These are phyloP conservation scores for Copidosoma floridanum DNA, from an alignment of 1,140 invertebrate species.

Conservation along the genomic window DNA sequence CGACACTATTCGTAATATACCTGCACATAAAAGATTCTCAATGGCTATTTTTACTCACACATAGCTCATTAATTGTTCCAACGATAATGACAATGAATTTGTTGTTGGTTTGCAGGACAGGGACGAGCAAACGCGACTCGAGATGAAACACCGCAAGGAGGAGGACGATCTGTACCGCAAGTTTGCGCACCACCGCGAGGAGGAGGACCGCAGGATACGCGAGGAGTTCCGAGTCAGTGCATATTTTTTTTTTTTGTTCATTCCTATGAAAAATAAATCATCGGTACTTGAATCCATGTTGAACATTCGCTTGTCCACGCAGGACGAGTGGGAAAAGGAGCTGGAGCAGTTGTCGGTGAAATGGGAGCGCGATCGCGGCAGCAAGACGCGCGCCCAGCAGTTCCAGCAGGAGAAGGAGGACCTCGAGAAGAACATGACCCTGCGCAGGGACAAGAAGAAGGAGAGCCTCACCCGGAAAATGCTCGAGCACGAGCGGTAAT, in stretches of 20 bases:
- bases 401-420: constrained; percentile 90
- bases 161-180: constrained; percentile 92
- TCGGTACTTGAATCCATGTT: not conserved
- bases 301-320: constrained; percentile 18
- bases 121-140: constrained; percentile 87
- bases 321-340: constrained; percentile 97
- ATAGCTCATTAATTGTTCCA: not conserved
- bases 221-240: constrained; percentile 76
- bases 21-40: not conserved
- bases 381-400: constrained; percentile 72
- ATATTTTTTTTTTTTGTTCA: constrained; percentile 33
- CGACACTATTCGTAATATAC: not conserved
- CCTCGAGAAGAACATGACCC: constrained; percentile 93
- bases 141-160: constrained; percentile 92
- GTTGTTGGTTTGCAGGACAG: constrained; percentile 70
- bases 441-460: constrained; percentile 91
- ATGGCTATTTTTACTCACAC: not conserved
- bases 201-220: constrained; percentile 84
- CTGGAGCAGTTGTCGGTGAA: constrained; percentile 83
- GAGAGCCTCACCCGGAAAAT: constrained; percentile 89
- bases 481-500: constrained; percentile 86
- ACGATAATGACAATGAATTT: not conserved
- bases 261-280: constrained; percentile 11
- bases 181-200: constrained; percentile 85
- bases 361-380: constrained; percentile 80